Evolutionary conservation across 2,797 vertebrate species (phyloP), one percentile per base, ranked within the genome.

Genomic region (Zenarchopterus dispar): DNA sequence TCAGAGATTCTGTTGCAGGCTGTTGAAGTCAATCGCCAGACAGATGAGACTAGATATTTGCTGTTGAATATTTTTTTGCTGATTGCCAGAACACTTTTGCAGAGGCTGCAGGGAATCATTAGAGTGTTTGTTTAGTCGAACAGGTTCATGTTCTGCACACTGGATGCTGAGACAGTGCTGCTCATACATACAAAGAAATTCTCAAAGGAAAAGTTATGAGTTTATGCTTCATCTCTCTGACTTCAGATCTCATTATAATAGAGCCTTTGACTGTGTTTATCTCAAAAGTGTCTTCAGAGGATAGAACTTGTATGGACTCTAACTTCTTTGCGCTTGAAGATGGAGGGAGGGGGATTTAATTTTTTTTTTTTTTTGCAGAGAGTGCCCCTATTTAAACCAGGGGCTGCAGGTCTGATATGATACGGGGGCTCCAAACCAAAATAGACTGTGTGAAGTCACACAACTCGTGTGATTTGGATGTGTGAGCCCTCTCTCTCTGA

Each of bases 381-480:
- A 64, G 6, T 21, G 21, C 17, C 59, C 31, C 28, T 49, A 18
- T 50, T 15, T 47, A 66, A 67, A 58, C 2, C 2, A 46, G 47
- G 22, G 55, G 54, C 52, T 0, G 4, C 51, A 6, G 47, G 44
- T 26, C 62, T 65, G 55, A 23, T 48, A 62, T 68, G 42, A 7
- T 42, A 49, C 15, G 52, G 17, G 24, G 64, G 33, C 75, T 43
- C 53, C 6, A 19, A 52, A 70, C 73, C 17, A 73, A 87, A 91
- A 86, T 88, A 90, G 78, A 80, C 52, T 13, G 57, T 69, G 85
- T 62, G 79, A 89, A 86, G 65, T 83, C 66, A 55, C 55, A 10
- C 59, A 62, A 64, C 63, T 36, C 46, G 78, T 57, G 69, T 64
- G 73, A 70, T n/a, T 59, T 55, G 49, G 69, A 79, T 56, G 84